These are phyloP conservation scores for Paralichthys olivaceus DNA, from an alignment of 2,113 vertebrate genomes.

Conservation along the genomic window DNA sequence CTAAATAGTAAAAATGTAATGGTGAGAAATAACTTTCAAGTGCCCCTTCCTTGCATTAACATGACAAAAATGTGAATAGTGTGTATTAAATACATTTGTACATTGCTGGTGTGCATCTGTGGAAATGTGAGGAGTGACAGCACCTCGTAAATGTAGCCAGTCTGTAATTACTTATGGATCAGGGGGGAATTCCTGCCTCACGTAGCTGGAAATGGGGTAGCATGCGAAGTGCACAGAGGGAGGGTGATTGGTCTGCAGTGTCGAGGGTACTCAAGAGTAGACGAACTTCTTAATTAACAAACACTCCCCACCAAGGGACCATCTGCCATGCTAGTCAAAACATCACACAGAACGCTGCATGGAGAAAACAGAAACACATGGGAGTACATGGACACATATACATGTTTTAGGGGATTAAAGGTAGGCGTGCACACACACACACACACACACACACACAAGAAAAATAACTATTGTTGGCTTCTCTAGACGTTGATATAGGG, in stretches of 20 bases:
- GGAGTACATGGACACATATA: slow-evolving; percentile 10
- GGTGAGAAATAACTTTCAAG: background rate
- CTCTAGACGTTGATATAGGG: background rate
- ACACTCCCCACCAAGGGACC: slow-evolving; percentile 69
- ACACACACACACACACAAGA: background rate
- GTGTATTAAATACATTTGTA: slow-evolving; percentile 28
- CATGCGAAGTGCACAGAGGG: slow-evolving; percentile 58
- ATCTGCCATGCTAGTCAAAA: slow-evolving; percentile 68
- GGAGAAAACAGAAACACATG: slow-evolving; percentile 30
- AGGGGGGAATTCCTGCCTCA: slow-evolving; percentile 62
- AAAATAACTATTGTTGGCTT: slow-evolving; percentile 17
- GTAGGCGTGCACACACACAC: background rate
- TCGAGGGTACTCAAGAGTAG: slow-evolving; percentile 64
- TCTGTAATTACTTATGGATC: slow-evolving; percentile 67
- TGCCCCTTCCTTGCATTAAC: background rate
- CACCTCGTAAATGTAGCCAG: slow-evolving; percentile 49
- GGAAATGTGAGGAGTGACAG: slow-evolving; percentile 59
- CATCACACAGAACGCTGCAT: slow-evolving; percentile 39
- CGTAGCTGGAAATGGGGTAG: slow-evolving; percentile 40
- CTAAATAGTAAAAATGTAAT: background rate
- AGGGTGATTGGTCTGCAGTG: slow-evolving; percentile 60
- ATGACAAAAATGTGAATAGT: slow-evolving; percentile 5
- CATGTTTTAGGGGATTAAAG: slow-evolving; percentile 21
- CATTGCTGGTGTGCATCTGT: slow-evolving; percentile 35
- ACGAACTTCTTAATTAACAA: slow-evolving; percentile 77